Percentiles rank a stretch among this genome's conserved stretches.
Conservation (phyloP, 53 echinoderm and acorn worm genomes). For the Hippasteria phrygiana region DNA sequence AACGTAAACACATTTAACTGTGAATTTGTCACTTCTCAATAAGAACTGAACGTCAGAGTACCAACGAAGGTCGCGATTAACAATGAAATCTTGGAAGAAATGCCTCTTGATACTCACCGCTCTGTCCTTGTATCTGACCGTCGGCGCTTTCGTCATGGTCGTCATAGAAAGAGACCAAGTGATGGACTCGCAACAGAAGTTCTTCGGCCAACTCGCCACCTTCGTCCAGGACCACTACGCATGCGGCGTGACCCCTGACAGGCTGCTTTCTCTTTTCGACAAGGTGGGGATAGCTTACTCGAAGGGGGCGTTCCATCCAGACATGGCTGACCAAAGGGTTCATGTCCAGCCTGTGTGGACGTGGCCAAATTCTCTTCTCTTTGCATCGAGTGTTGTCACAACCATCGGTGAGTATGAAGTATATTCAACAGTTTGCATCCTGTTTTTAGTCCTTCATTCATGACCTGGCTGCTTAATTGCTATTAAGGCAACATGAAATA, state of each 20-base stretch:
- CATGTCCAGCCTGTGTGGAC: conserved; percentile 48
- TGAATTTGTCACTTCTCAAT: too few relatives aligned
- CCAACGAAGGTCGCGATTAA: not conserved
- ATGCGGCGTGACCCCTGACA: conserved; percentile 27
- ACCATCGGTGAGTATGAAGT: conserved; percentile 65
- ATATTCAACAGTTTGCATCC: too few relatives aligned
- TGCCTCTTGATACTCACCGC: conserved; percentile 23
- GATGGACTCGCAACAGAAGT: not conserved
- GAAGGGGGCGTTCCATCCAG: conserved; percentile 1
- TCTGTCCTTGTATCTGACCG: conserved; percentile 35
- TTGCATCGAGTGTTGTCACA: conserved; percentile 69
- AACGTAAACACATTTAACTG: too few relatives aligned
- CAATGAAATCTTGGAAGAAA: conserved; percentile 27
- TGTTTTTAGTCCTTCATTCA: too few relatives aligned
- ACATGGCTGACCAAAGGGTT: not conserved
- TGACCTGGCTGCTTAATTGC: too few relatives aligned
- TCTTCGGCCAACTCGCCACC: conserved; percentile 12
- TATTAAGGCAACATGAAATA: too few relatives aligned
- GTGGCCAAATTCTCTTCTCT: conserved; percentile 63
- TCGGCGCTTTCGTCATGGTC: conserved; percentile 45
- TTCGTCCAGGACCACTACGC: conserved; percentile 48
- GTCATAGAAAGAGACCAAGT: conserved; percentile 16
- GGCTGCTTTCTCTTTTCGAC: conserved; percentile 18
- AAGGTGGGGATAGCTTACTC: conserved; percentile 16
- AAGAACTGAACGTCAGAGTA: too few relatives aligned